Evolutionary conservation across 1,140 invertebrate species (phyloP).

Genomic region (Leptoteleia sp.): DNA sequence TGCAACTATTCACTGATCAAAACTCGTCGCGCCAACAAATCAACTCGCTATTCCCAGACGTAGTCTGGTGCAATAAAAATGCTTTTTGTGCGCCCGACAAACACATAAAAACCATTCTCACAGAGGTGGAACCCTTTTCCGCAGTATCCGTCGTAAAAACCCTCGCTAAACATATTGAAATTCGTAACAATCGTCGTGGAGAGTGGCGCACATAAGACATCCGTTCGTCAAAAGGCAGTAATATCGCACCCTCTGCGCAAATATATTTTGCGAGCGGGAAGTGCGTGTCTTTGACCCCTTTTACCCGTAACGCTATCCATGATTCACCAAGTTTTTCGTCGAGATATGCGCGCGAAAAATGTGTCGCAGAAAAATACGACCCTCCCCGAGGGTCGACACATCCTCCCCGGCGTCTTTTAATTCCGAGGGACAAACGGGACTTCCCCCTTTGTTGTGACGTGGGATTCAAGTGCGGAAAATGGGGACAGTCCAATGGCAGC

Average conservation of each 20-base stretch:
- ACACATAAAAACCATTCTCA: constrained; percentile 10
- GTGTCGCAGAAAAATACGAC: constrained; percentile 28
- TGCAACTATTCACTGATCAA: too few species aligned
- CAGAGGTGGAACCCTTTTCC: constrained; percentile 1
- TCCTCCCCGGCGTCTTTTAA: constrained; percentile 56
- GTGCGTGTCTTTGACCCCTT: constrained; percentile 53
- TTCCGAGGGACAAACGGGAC: constrained; percentile 44
- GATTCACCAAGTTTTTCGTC: constrained; percentile 57
- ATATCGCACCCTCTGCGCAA: constrained; percentile 52
- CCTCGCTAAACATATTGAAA: constrained; percentile 35
- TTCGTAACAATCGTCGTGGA: constrained; percentile 27
- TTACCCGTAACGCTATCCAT: constrained; percentile 44
- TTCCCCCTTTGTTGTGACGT: constrained; percentile 56
- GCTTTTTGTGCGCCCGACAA: constrained; percentile 13
- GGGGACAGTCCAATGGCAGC: too few species aligned
- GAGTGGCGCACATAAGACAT: constrained; percentile 1
- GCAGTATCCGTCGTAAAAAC: constrained; percentile 27
- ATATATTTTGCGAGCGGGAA: constrained; percentile 27
- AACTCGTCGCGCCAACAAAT: too few species aligned
- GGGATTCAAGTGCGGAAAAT: constrained; percentile 49
- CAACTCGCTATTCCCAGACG: too few species aligned
- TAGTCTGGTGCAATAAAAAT: constrained; percentile 11
- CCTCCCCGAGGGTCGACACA: constrained; percentile 27
- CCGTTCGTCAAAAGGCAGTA: constrained; percentile 37
- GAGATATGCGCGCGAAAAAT: constrained; percentile 56